phyloP scores from a whole-genome alignment of 2,888 invertebrate species.

The Kryphioiulus occultus region DNA sequence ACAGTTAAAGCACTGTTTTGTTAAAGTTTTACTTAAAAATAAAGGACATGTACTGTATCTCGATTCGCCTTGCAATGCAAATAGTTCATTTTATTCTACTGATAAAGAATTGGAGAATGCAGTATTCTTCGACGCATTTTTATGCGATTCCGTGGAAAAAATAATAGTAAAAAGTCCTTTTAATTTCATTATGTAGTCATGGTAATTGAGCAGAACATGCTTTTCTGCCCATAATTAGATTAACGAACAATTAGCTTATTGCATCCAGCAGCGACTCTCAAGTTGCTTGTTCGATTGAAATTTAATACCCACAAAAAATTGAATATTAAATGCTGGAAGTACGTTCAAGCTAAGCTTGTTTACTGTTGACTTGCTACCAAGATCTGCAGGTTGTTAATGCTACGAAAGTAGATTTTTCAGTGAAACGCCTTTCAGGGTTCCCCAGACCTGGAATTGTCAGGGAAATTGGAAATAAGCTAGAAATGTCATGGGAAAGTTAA shows the following conservation, averaged over 20 bases:
- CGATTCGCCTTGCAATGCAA: too few relatives aligned
- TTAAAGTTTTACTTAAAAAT: too few relatives aligned
- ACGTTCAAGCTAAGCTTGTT: background rate
- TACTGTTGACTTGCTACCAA: background rate
- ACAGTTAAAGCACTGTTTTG: too few relatives aligned
- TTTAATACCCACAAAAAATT: background rate
- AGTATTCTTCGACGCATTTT: background rate
- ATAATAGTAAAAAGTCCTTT: background rate
- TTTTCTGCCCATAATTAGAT: background rate
- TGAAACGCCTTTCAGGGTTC: too few relatives aligned
- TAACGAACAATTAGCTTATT: background rate
- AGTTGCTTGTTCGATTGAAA: background rate
- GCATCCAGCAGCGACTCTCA: background rate
- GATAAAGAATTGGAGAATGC: background rate
- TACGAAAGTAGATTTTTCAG: too few relatives aligned
- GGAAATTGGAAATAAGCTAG: too few relatives aligned
- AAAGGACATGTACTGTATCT: too few relatives aligned
- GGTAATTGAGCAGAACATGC: background rate
- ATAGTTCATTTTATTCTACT: too few relatives aligned
- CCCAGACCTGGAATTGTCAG: too few relatives aligned
- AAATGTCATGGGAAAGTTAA: too few relatives aligned
- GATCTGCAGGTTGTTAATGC: too few relatives aligned
- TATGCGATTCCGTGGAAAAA: background rate
- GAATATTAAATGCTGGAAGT: background rate
- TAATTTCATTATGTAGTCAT: background rate